Base-by-base conservation (phyloP, 2,888 invertebrate genomes). In the Harpalus rufipes region DNA sequence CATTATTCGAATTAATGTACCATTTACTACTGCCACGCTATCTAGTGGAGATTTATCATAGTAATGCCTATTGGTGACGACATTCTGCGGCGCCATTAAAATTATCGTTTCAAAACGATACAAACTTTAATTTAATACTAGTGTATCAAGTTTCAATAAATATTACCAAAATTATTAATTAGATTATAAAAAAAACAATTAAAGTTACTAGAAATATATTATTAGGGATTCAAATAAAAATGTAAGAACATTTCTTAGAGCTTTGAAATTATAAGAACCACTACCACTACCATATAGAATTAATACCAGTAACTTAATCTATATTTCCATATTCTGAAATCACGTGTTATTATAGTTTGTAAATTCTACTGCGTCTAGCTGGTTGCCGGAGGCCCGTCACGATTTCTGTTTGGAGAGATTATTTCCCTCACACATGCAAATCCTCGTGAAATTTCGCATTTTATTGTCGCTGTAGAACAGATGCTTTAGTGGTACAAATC, bases 301-400 rank as follows among this genome's bases (percentile, higher is more conserved):
- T 51, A 51, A 51, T 51, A 2, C 5, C 12, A 51, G 44, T 12
- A 12, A 51, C 44, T 68, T 39, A 68, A 68, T 68, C 68, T 41
- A 14, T 7, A 68, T 39, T 39, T 68, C 39, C 68, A 68, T 68
- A 68, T 68, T 68, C 68, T 32, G 25, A 68, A 68, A 68, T 68
- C 68, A 32, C 68, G 68, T 68, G 68, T 32, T 32, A 32, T 68
- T 68, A 68, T 68, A n/a, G 39, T 25, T 21, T 18, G 5, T 5
- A 4, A 63, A 25, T 21, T 21, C 63, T 21, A 21, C 21, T 21
- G 12, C 18, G 63, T 21, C 21, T 18, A 18, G 63, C 8, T 63
- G 63, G 63, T 21, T 63, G 63, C 63, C 63, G 18, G 21, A 21
- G 63, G 63, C 63, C 8, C 25, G 63, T 68, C 68, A 68, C 68